Evolutionary conservation across 2,113 vertebrate species (phyloP).

Genomic region (Siniperca chuatsi): DNA sequence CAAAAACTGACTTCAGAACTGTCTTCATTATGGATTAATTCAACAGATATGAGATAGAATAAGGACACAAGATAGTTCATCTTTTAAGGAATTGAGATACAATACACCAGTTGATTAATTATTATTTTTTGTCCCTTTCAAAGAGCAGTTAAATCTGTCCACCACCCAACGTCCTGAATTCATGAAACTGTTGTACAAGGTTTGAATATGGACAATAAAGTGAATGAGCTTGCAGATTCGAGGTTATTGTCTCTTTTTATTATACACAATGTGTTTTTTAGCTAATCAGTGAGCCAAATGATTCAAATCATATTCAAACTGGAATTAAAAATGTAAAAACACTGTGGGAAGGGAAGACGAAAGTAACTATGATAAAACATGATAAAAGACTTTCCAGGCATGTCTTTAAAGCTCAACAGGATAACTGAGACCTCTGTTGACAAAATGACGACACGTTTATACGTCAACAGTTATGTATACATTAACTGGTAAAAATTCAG

Average conservation of each 20-base stretch:
- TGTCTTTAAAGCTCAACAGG: neutral
- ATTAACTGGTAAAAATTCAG: neutral
- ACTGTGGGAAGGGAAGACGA: neutral
- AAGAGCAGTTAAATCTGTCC: neutral
- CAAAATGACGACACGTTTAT: neutral
- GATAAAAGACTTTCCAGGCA: neutral
- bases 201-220: slow-evolving; percentile 66
- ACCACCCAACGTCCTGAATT: neutral
- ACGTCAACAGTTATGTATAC: too few species aligned
- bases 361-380: neutral
- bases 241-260: neutral
- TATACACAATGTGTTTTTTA: neutral
- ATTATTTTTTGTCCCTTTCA: neutral
- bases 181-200: slow-evolving; percentile 17
- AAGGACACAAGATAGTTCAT: neutral
- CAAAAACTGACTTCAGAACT: too few species aligned
- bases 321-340: neutral
- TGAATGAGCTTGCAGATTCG: slow-evolving; percentile 52
- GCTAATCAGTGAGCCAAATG: too few species aligned
- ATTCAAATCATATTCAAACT: neutral
- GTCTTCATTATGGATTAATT: neutral
- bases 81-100: neutral
- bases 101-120: neutral
- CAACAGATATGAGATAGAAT: neutral
- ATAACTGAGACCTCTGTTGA: neutral